Evolutionary conservation across 2,888 invertebrate species (phyloP), one percentile per base, ranked within the genome.

Genomic region (Podabrus alpinus): DNA sequence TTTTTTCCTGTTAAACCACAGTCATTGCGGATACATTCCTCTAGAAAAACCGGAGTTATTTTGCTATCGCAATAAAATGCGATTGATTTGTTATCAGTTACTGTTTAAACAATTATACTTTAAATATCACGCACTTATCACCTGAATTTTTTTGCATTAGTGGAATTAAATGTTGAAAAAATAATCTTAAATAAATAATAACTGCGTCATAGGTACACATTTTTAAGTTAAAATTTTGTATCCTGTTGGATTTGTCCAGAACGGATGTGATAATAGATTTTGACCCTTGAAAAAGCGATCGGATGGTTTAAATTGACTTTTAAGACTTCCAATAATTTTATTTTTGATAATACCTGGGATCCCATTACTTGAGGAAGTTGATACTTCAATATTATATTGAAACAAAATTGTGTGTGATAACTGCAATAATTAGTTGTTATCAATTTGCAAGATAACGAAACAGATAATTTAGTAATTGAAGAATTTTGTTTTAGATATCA

Each of bases 401-500:
- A 29, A 1, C 29, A 29, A 29, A 29, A 29, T 29, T n/a, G 4
- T n/a, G 45, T 5, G 13, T 1, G 1, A 0, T 11, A n/a, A n/a
- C 13, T 45, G n/a, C 45, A 45, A 45, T 45, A n/a, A 45, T 45
- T 67, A 29, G 15, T 4, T 29, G 9, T 29, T 67, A 66, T 66
- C 29, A 29, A 67, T 67, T 13, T 11, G 25, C 11, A 15, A 17
- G 68, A 68, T 68, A 68, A 68, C n/a, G 68, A 59, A 15, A 19
- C n/a, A 68, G 19, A 19, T 15, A 68, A 68, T 15, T 68, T 68
- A 19, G 60, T 68, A 68, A 68, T 45, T 25, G 15, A 66, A 25
- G 25, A 59, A 68, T 45, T 60, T 17, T 75, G 25, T 77, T 75
- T 61, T 68, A 77, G 77, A 77, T 75, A 77, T 64, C 75, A 71